A percentile compares a stretch with the other conserved stretches of the same genome.
Conservation (phyloP, 2,888 invertebrate species). For the Gymnosoma rotundatum region DNA sequence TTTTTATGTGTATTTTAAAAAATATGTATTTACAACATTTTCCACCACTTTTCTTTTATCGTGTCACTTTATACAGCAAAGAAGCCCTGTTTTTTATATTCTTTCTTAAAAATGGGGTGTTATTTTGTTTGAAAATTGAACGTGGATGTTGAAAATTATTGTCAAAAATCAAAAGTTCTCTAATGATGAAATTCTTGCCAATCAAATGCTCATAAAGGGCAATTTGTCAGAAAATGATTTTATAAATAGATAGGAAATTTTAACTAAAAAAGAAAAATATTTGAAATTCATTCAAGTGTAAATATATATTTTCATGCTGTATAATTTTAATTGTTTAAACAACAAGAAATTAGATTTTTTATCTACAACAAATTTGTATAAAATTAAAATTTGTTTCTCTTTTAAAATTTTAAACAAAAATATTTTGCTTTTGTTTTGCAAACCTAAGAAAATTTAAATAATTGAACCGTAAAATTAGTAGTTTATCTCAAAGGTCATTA, state of each 20-base stretch:
- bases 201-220: slow-evolving; percentile 45
- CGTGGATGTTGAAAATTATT: slow-evolving; percentile 9
- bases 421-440: background rate
- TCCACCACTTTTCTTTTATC: slow-evolving; percentile 26
- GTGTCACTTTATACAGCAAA: background rate
- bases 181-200: slow-evolving; percentile 40
- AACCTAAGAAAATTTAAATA: slow-evolving; percentile 3
- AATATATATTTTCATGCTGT: slow-evolving; percentile 26
- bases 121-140: background rate
- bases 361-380: slow-evolving; percentile 4
- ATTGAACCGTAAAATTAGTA: slow-evolving; percentile 69
- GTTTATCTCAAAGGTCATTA: slow-evolving; percentile 58
- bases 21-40: slow-evolving; percentile 27
- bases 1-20: background rate
- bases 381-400: slow-evolving; percentile 24
- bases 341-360: background rate
- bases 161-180: slow-evolving; percentile 31
- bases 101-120: slow-evolving; percentile 3
- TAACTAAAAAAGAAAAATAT: background rate
- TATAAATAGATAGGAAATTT: slow-evolving; percentile 31
- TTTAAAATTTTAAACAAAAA: background rate
- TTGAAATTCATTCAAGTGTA: slow-evolving; percentile 30
- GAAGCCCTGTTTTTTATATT: background rate
- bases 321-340: slow-evolving; percentile 35
- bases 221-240: slow-evolving; percentile 44